Conservation (phyloP, 2,888 invertebrate species). For the Drosophila maculinotata region DNA sequence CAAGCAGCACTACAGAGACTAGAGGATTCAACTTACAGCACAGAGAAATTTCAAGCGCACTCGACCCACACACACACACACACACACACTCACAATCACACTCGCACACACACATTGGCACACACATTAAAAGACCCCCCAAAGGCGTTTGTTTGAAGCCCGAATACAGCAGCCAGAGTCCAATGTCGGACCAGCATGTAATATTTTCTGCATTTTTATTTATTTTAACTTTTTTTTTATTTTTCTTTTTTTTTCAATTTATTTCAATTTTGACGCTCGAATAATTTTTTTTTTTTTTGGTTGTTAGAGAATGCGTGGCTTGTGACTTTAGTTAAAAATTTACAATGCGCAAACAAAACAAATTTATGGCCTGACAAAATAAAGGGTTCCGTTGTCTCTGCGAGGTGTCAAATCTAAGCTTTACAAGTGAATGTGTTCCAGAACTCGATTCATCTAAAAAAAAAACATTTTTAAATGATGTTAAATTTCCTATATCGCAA, state of each 20-base stretch:
- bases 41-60: constrained; percentile 34
- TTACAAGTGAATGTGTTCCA: constrained; percentile 23
- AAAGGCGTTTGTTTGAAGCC: constrained; percentile 28
- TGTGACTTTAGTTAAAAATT: constrained; percentile 63
- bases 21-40: constrained; percentile 60
- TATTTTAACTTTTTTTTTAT: constrained; percentile 30
- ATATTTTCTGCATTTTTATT: constrained; percentile 62
- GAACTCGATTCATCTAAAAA: constrained; percentile 6
- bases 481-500: no score
- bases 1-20: constrained; percentile 13
- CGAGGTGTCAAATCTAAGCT: constrained; percentile 58
- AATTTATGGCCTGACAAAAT: constrained; percentile 71
- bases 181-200: constrained; percentile 42
- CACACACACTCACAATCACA: constrained; percentile 4
- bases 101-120: constrained; percentile 3
- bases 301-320: constrained; percentile 50
- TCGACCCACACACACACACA: constrained; percentile 13
- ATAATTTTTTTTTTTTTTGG: constrained; percentile 49
- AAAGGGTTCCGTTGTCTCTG: constrained; percentile 60
- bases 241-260: constrained; percentile 69
- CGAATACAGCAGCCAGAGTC: constrained; percentile 20
- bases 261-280: constrained; percentile 69
- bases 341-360: constrained; percentile 67
- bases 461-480: neutral
- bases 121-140: constrained; percentile 11